Base-by-base conservation (phyloP, 2,888 invertebrate species). In the Pristionchus fissidentatus region DNA sequence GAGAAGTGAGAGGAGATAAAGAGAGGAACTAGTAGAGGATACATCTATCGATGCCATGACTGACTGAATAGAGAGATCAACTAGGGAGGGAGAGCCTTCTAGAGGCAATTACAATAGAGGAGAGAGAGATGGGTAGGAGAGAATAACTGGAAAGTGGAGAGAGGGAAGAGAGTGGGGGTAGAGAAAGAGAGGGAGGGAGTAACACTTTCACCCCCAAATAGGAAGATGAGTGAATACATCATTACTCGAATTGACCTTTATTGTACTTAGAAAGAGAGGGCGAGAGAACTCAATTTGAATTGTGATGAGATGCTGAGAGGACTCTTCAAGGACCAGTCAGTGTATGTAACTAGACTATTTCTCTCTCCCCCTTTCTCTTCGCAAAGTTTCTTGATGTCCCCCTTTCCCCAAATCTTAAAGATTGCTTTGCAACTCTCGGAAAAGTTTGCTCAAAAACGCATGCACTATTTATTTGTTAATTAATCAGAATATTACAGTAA, bases 81-180 rank as follows among this genome's bases (percentile, higher is more conserved):
- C 32, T 75, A 75, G 75, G 49, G 75, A 75, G 49, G 32, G 49
- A 75, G 75, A 73, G 26, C 32, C 46, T 46, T 49, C 46, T 55
- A 55, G 52, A 57, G 52, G 57, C 79, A 77, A 79, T 79, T 57
- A 79, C 79, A 79, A 79, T 38, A 79, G 57, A 57, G n/a, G n/a
- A 57, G 38, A 57, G 43, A 79, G 57, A 78, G 75, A 75, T 43
- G 66, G 66, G 66, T 66, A 38, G 19, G 66, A 66, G 66, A 79
- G 79, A 79, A 79, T 79, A 79, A 79, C 79, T 79, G 75, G 75
- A 77, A 77, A 77, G 75, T 32, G 75, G 19, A 70, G 49, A 77
- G 75, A 49, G 75, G 10, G 41, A 77, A 77, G 49, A 41, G 75
- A 49, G 49, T 35, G 49, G 46, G 49, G 75, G 49, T 49, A 32